Evolutionary conservation across 2,113 vertebrate species (phyloP), one percentile per base, ranked within the genome.

Genomic region (Silurus glanis): DNA sequence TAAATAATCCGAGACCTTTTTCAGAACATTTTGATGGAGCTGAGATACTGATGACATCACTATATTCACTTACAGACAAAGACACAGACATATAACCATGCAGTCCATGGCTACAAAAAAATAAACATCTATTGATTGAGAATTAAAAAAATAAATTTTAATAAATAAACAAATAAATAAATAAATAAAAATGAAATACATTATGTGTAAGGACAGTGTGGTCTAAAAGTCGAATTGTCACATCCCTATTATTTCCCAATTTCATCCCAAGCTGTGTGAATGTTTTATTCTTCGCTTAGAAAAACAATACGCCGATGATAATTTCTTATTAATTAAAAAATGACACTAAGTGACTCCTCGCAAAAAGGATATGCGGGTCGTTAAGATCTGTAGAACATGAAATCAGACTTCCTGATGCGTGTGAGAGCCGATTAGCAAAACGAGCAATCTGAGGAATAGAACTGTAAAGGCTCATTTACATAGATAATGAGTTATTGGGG

Each of bases 381-480:
- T 93, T 93, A 90, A 91, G 90, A 92, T 89, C 80, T 87, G 89
- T 88, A 86, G 81, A 83, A 23, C 56, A 75, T 66, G 91, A 86
- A 91, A 93, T 93, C 93, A 83, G 82, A 67, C 80, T 89, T 90
- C 92, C 91, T 89, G 89, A 83, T n/a, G 37, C 87, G 86, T 86
- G 89, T 71, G 84, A 62, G 9, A 16, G 88, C 87, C 67, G 89
- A 92, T 92, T 91, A 92, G 92, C 88, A 86, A 84, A 85, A 90
- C 90, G 88, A 84, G 49, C 58, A 87, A 83, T 64, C 62, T 66
- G 69, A 85, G 80, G 61, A 88, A 87, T 62, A 45, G 53, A 84
- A 84, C 80, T 64, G 55, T 12, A 62, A 83, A 80, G 87, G 82
- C 80, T 87, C 67, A 85, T 90, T 89, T 85, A 69, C 86, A 89